Evolutionary conservation across 2,113 vertebrate species (phyloP), one percentile per base, ranked within the genome.

Genomic region (Corythaeola cristata): DNA sequence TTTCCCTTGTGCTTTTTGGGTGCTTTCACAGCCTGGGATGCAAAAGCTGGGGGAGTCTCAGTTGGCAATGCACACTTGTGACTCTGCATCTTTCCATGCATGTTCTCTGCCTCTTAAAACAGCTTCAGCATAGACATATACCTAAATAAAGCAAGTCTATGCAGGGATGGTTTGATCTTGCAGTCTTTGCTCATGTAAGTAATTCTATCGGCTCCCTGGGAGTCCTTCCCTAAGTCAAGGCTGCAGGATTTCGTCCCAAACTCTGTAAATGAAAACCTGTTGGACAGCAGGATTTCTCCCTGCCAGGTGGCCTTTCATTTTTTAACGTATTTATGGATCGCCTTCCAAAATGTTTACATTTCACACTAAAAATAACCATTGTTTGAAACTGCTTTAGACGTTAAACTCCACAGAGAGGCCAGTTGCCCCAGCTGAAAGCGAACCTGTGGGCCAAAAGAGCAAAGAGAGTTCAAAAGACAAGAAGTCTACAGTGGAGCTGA

Each of bases 401-500:
- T 28, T 97, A 2, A 97, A 97, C 74, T 76, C 97, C 62, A 63
- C 96, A 3, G 98, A 98, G 92, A 98, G 96, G 92, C 95, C 94
- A 15, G 19, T 33, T 56, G 80, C 76, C 37, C 96, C 77, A 1
- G 93, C 98, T 14, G 95, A 97, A 89, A 85, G 97, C 0, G 88
- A 88, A 97, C 88, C 98, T 24, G 59, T 93, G 75, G 98, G 86
- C 59, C 98, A 98, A 26, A 99, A 98, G 98, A 85, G 98, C 97
- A 87, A 98, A 90, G 98, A 98, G 69, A 71, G 68, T 52, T 56
- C 96, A 33, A 95, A 95, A 2, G 98, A 98, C 69, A 98, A 97
- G 93, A 98, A 96, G 64, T 41, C 91, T 71, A 3, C 82, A 2
- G 20, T 35, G 32, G 91, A 98, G 85, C 14, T 4, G 68, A 89